A percentile compares a stretch with the other conserved stretches of the same genome.
phyloP scores from a whole-genome alignment of 2,888 invertebrate species.

The Petrolisthes cinctipes region DNA sequence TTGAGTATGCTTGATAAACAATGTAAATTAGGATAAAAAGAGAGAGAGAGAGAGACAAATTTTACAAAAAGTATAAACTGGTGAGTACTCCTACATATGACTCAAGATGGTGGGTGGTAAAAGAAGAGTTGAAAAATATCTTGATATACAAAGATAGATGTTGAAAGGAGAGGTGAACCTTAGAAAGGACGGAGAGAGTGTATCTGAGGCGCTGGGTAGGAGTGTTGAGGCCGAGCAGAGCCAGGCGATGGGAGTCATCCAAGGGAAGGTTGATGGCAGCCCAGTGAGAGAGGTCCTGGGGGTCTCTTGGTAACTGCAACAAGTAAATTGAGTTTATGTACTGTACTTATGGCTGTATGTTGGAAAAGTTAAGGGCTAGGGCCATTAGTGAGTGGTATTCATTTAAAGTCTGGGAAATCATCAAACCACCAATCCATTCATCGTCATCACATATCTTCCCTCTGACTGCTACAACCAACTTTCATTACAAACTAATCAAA shows the following conservation, averaged over 20 bases:
- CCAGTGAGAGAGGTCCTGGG: constrained; percentile 83
- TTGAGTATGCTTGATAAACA: too few relatives aligned
- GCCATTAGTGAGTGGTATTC: too few relatives aligned
- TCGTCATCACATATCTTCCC: too few relatives aligned
- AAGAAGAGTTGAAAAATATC: too few relatives aligned
- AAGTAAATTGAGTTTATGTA: constrained; percentile 31
- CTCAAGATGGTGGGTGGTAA: neutral
- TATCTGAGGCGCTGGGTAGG: constrained; percentile 71
- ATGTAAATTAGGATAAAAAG: neutral
- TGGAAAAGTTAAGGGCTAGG: too few relatives aligned
- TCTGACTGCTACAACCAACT: too few relatives aligned
- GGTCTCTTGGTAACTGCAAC: constrained; percentile 76
- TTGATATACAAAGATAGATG: neutral
- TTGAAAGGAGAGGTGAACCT: constrained; percentile 69
- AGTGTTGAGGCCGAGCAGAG: constrained; percentile 78
- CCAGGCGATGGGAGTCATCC: constrained; percentile 76
- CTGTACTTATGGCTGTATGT: too few relatives aligned
- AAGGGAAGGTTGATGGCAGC: constrained; percentile 82
- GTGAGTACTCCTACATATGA: neutral
- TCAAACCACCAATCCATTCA: too few relatives aligned
- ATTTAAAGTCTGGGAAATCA: too few relatives aligned
- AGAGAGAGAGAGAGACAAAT: too few relatives aligned
- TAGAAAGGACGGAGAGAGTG: constrained; percentile 69
- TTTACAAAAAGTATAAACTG: neutral
- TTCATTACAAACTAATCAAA: too few relatives aligned